phyloP scores from a whole-genome alignment of 2,113 vertebrate species.

The Lanius collurio region DNA sequence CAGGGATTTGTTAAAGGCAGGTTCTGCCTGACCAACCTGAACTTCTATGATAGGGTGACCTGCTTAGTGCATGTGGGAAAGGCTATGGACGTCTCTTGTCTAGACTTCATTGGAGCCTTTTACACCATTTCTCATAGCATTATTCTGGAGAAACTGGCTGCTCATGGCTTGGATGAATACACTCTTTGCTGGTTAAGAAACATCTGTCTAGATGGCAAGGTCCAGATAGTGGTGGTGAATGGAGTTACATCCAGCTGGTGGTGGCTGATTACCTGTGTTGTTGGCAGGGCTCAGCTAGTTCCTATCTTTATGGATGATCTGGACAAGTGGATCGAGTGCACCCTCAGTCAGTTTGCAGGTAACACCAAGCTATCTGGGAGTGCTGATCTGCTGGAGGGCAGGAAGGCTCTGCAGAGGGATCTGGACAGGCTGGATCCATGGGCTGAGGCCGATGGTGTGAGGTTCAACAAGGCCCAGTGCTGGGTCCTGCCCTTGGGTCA shows the following conservation, averaged over 20 bases:
- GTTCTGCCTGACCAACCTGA: background rate
- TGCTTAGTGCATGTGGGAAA: background rate
- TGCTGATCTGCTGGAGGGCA: background rate
- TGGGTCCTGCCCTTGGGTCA: background rate
- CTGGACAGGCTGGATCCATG: background rate
- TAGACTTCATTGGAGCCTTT: background rate
- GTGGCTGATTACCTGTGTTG: background rate
- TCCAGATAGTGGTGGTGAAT: background rate
- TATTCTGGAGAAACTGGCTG: background rate
- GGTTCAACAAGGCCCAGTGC: background rate
- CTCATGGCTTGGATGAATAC: background rate
- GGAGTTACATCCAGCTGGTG: background rate
- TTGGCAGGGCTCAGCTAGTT: background rate
- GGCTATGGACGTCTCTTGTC: background rate
- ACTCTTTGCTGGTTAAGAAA: background rate
- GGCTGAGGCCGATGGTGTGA: fast-evolving
- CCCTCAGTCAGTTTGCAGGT: fast-evolving
- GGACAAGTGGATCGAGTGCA: background rate
- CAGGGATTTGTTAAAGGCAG: background rate
- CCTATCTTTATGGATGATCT: background rate
- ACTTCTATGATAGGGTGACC: background rate
- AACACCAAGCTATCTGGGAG: no score
- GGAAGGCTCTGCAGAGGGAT: background rate
- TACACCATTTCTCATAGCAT: background rate
- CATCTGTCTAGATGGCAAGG: no score